Percentiles rank a stretch among this genome's conserved stretches.
These are phyloP conservation scores for Thyatira batis DNA, from an alignment of 2,888 invertebrate species.

Conservation along the genomic window DNA sequence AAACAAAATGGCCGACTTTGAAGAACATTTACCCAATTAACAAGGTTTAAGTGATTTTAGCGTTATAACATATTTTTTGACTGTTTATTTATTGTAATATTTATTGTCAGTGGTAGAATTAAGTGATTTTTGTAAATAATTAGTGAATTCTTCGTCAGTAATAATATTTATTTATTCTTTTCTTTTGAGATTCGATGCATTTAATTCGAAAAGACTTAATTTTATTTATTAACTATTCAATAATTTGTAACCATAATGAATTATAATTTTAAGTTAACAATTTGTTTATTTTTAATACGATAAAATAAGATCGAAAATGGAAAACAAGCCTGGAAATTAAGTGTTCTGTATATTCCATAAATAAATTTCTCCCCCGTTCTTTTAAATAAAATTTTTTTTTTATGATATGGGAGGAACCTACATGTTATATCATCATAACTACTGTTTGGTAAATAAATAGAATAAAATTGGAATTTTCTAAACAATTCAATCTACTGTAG, in stretches of 20 bases:
- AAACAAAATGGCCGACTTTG: slow-evolving; percentile 20
- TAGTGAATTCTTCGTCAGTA: slow-evolving; percentile 51
- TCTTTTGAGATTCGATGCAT: slow-evolving; percentile 41
- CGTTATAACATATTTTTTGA: slow-evolving; percentile 42
- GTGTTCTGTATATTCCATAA: too few relatives aligned
- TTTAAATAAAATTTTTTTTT: too few relatives aligned
- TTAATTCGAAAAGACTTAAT: slow-evolving; percentile 38
- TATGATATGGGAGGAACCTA: too few relatives aligned
- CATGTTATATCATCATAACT: too few relatives aligned
- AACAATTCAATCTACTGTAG: background rate
- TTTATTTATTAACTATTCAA: slow-evolving; percentile 11
- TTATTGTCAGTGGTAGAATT: slow-evolving; percentile 61
- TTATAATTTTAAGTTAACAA: background rate
- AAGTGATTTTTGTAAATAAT: slow-evolving; percentile 72
- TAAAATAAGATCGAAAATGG: too few relatives aligned
- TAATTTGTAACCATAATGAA: background rate
- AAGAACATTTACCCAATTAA: slow-evolving; percentile 14
- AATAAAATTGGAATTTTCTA: background rate
- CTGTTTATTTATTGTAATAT: slow-evolving; percentile 75
- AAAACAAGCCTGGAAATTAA: too few relatives aligned
- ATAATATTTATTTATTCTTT: slow-evolving; percentile 35
- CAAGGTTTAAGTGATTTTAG: slow-evolving; percentile 39
- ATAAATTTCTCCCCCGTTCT: too few relatives aligned
- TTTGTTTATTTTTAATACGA: background rate
- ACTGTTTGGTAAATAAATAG: too few relatives aligned